Conservation (phyloP, 2,888 invertebrate species). For the Campopleginae sp. region DNA sequence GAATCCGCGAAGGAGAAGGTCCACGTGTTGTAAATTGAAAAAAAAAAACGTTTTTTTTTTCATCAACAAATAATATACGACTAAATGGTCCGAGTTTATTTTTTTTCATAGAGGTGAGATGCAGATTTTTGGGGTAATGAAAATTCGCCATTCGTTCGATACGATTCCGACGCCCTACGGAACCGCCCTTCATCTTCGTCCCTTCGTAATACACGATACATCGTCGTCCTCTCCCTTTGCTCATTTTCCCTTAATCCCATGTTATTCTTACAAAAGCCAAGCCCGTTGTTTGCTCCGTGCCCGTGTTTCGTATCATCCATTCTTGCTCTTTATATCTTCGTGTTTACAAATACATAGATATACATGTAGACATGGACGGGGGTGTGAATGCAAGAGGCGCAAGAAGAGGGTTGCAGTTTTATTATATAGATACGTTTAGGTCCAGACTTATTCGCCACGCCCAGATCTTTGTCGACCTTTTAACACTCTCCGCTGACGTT, state of each 20-base stretch:
- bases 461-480: constrained; percentile 56
- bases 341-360: background rate
- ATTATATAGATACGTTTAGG: constrained; percentile 59
- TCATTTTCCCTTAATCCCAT: constrained; percentile 69
- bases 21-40: too few species aligned
- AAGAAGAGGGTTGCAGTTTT: constrained; percentile 50
- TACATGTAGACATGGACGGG: background rate
- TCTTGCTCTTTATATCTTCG: too few species aligned
- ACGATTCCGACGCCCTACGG: constrained; percentile 78
- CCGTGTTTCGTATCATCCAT: constrained; percentile 16
- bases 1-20: too few species aligned
- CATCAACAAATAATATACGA: too few species aligned
- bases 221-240: constrained; percentile 41
- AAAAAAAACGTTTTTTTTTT: too few species aligned
- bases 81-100: too few species aligned
- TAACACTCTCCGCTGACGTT: background rate
- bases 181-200: constrained; percentile 72
- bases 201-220: constrained; percentile 14
- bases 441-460: constrained; percentile 64
- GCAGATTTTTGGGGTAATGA: constrained; percentile 54
- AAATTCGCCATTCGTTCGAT: constrained; percentile 74
- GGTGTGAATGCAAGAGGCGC: constrained; percentile 32
- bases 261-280: constrained; percentile 45
- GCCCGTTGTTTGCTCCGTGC: constrained; percentile 30
- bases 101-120: background rate